These are phyloP conservation scores for Anaspis maculata DNA, from an alignment of 2,888 invertebrate species.

Conservation along the genomic window DNA sequence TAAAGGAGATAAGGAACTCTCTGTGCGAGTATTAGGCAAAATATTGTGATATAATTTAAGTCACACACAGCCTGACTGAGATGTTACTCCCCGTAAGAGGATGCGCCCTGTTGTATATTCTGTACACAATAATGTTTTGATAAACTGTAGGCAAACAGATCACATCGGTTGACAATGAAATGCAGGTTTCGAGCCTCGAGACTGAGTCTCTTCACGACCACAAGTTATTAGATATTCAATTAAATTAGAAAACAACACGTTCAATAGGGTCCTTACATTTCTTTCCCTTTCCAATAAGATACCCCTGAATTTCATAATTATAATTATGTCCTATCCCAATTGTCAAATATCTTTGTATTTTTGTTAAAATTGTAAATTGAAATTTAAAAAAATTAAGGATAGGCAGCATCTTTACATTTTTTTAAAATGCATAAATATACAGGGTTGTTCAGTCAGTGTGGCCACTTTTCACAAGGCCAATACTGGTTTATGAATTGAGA, in stretches of 20 bases:
- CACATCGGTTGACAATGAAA: conserved; percentile 29
- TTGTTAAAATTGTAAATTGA: no score
- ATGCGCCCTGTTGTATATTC: conserved; percentile 21
- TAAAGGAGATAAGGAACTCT: conserved; percentile 18
- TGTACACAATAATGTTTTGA: conserved; percentile 31
- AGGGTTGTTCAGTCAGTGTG: no score
- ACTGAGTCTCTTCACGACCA: conserved; percentile 10
- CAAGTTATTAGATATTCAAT: conserved; percentile 16
- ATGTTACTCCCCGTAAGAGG: conserved; percentile 15
- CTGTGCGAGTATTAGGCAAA: conserved; percentile 9
- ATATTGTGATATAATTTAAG: conserved; percentile 22
- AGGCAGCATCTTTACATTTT: no score
- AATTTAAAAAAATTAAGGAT: no score
- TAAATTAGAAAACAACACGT: conserved; percentile 15
- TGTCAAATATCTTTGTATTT: no score
- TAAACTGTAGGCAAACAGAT: conserved; percentile 32
- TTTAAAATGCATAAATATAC: no score
- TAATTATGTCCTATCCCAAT: no score
- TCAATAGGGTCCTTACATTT: no score
- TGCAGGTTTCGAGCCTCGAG: conserved; percentile 19
- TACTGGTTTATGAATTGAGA: no score
- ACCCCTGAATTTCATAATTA: no score
- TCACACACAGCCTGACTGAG: conserved; percentile 16
- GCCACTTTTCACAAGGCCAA: no score
- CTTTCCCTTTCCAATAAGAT: no score